Evolutionary conservation across 2,797 vertebrate genomes (phyloP).

Genomic region (Hydrocynus forskahlii): DNA sequence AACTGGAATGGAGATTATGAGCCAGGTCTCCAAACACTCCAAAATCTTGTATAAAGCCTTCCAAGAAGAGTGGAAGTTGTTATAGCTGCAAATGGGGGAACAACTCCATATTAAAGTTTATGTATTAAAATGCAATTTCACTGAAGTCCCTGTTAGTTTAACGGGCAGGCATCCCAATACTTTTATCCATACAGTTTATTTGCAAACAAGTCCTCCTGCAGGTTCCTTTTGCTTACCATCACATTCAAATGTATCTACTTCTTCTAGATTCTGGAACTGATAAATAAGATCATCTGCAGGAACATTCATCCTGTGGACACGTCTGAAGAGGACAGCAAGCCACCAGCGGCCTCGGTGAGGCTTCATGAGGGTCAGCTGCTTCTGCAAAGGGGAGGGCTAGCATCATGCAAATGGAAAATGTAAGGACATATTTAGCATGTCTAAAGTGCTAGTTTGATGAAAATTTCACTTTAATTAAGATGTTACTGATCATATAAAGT

Average conservation of each 20-base stretch:
- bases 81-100: too few species aligned
- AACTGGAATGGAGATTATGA: too few species aligned
- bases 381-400: constrained; percentile 71
- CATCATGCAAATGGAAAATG: constrained; percentile 80
- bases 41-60: too few species aligned
- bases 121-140: too few species aligned
- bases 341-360: constrained; percentile 45
- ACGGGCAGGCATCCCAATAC: too few species aligned
- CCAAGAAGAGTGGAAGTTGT: too few species aligned
- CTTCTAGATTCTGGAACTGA: constrained; percentile 77
- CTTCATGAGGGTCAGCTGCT: constrained; percentile 76
- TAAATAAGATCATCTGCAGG: constrained; percentile 78
- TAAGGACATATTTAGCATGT: constrained; percentile 58
- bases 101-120: too few species aligned
- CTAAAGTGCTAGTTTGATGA: not conserved
- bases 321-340: constrained; percentile 42
- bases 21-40: too few species aligned
- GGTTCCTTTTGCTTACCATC: not conserved
- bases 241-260: not conserved
- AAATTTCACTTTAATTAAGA: not conserved
- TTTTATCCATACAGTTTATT: too few species aligned
- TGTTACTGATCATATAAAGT: too few species aligned
- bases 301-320: constrained; percentile 69
- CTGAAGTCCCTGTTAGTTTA: too few species aligned
- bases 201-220: not conserved